Conservation (phyloP, 2,888 invertebrate genomes). For the Polyommatus iphigenia region DNA sequence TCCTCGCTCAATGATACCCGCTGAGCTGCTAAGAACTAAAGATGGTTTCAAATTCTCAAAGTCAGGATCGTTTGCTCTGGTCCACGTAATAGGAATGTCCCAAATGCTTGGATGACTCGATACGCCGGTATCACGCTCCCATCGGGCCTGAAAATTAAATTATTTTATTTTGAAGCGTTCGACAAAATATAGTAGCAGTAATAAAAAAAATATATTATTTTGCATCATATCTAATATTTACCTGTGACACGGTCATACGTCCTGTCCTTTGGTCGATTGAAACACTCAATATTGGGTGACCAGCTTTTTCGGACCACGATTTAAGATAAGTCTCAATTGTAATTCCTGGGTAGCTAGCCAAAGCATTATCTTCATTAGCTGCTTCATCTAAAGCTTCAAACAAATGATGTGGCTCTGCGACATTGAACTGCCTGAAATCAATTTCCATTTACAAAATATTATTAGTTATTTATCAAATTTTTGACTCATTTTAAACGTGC, state of each 20-base stretch:
- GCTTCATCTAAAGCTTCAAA: conserved; percentile 72
- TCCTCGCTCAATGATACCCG: conserved; percentile 52
- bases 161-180: not conserved
- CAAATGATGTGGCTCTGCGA: conserved; percentile 75
- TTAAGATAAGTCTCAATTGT: conserved; percentile 72
- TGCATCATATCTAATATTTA: conserved; percentile 41
- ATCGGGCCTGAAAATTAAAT: conserved; percentile 53
- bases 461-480: not conserved
- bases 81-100: conserved; percentile 72
- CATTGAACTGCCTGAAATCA: conserved; percentile 56
- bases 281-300: conserved; percentile 81
- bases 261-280: conserved; percentile 62
- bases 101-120: conserved; percentile 53
- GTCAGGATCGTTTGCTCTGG: conserved; percentile 59
- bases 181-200: not conserved
- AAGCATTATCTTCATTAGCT: conserved; percentile 51
- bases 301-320: conserved; percentile 82
- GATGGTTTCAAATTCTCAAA: conserved; percentile 67
- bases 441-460: not conserved
- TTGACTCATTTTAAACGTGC: not conserved
- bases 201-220: not conserved
- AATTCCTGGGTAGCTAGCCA: conserved; percentile 55
- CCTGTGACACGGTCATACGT: conserved; percentile 64
- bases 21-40: conserved; percentile 50
- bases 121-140: conserved; percentile 56